A percentile compares a stretch with the other conserved stretches of the same genome.
These are phyloP conservation scores for Drusus annulatus DNA, from an alignment of 1,140 invertebrate species.

Conservation along the genomic window DNA sequence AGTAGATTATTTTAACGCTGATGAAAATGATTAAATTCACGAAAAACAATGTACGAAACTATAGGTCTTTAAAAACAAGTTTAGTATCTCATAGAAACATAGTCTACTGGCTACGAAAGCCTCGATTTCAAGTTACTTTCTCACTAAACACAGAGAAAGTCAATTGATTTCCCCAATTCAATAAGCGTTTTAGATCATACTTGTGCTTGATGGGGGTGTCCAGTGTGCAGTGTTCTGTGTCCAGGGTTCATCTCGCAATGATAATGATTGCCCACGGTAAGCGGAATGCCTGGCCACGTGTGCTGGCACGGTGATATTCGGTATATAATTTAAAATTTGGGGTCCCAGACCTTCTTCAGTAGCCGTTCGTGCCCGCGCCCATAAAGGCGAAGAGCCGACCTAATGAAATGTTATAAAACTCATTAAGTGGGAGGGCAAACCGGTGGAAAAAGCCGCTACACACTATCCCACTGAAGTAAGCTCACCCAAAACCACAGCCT, in stretches of 20 bases:
- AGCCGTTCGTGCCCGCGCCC: constrained; percentile 51
- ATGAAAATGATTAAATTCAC: too few species aligned
- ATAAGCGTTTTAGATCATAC: too few species aligned
- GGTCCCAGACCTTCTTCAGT: constrained; percentile 50
- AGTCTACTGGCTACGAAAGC: too few species aligned
- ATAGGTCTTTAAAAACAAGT: too few species aligned
- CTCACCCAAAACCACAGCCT: constrained; percentile 37
- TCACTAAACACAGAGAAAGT: background rate
- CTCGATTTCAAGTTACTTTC: too few species aligned
- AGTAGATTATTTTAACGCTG: too few species aligned
- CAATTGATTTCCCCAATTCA: background rate
- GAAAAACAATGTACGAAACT: too few species aligned
- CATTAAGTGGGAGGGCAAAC: constrained; percentile 56
- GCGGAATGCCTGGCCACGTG: constrained; percentile 6
- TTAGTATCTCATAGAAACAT: too few species aligned
- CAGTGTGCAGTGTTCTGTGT: too few species aligned
- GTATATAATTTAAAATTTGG: constrained; percentile 12
- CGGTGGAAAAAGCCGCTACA: constrained; percentile 36
- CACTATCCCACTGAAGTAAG: constrained; percentile 27
- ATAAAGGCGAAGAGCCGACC: constrained; percentile 49
- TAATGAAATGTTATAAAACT: constrained; percentile 59
- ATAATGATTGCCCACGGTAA: background rate
- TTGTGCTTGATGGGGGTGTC: too few species aligned
- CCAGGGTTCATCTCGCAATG: background rate
- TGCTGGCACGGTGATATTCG: background rate